phyloP scores from a whole-genome alignment of 2,888 invertebrate species.

The Cryptocheilus praepositus region DNA sequence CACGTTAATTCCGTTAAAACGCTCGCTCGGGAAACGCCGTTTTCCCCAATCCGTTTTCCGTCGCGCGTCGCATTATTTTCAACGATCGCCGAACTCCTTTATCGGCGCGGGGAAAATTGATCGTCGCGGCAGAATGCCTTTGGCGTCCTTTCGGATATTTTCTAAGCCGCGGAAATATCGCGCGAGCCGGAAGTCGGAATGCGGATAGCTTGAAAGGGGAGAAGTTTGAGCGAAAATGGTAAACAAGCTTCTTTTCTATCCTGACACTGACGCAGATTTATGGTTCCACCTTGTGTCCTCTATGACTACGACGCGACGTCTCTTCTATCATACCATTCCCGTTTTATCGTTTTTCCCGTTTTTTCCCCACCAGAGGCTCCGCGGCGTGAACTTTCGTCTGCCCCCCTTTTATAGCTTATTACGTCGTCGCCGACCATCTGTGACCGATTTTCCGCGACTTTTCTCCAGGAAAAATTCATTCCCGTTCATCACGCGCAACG shows the following conservation, averaged over 20 bases:
- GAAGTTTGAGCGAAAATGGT: conserved; percentile 34
- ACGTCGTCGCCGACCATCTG: not conserved
- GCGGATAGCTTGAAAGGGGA: conserved; percentile 17
- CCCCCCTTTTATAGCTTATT: conserved; percentile 8
- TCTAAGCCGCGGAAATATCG: not conserved
- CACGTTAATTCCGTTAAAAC: no score
- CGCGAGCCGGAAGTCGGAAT: not conserved
- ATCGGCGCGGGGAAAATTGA: no score
- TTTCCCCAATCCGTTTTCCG: no score
- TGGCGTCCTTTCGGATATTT: no score
- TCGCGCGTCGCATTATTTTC: not conserved
- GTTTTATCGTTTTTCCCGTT: not conserved
- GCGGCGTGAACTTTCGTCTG: conserved; percentile 1
- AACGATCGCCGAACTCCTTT: no score
- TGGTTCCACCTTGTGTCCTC: conserved; percentile 21
- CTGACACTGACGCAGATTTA: conserved; percentile 40
- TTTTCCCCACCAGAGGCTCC: not conserved
- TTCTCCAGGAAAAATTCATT: not conserved
- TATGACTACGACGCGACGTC: conserved; percentile 8
- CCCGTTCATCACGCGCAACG: no score
- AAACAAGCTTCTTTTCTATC: conserved; percentile 48
- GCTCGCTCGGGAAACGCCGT: no score
- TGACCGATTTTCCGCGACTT: not conserved
- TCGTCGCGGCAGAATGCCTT: no score
- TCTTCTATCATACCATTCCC: conserved; percentile 3